phyloP scores from a whole-genome alignment of 2,113 vertebrate genomes.

The Monopterus albus region DNA sequence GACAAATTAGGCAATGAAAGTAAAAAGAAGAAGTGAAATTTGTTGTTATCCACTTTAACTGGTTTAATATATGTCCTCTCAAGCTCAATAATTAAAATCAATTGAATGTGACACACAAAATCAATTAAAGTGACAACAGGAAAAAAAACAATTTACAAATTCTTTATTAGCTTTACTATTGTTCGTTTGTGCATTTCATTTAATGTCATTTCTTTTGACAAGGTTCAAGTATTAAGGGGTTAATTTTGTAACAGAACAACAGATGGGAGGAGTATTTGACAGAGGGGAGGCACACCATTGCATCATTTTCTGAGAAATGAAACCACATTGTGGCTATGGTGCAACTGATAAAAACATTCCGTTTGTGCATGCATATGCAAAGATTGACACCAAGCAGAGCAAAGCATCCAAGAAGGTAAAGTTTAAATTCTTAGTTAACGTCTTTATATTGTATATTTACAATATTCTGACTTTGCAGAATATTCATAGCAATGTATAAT shows the following conservation, averaged over 20 bases:
- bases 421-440: not conserved
- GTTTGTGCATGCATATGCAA: not conserved
- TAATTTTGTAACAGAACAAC: not conserved
- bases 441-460: too few species aligned
- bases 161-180: too few species aligned
- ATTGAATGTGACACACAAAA: not conserved
- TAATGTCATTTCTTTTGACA: not conserved
- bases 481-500: too few species aligned
- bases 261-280: conserved; percentile 3
- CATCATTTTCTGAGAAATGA: conserved; percentile 30
- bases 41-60: too few species aligned
- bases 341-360: not conserved
- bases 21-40: too few species aligned
- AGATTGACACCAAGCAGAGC: not conserved
- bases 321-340: conserved; percentile 5
- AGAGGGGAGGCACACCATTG: conserved; percentile 28
- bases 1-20: too few species aligned
- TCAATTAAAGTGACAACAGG: not conserved
- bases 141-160: not conserved
- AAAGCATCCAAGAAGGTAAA: conserved; percentile 27
- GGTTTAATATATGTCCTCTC: too few species aligned
- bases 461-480: too few species aligned
- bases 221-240: not conserved
- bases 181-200: too few species aligned
- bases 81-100: too few species aligned